Evolutionary conservation across 1,140 invertebrate species (phyloP).

Genomic region (Periplaneta americana): DNA sequence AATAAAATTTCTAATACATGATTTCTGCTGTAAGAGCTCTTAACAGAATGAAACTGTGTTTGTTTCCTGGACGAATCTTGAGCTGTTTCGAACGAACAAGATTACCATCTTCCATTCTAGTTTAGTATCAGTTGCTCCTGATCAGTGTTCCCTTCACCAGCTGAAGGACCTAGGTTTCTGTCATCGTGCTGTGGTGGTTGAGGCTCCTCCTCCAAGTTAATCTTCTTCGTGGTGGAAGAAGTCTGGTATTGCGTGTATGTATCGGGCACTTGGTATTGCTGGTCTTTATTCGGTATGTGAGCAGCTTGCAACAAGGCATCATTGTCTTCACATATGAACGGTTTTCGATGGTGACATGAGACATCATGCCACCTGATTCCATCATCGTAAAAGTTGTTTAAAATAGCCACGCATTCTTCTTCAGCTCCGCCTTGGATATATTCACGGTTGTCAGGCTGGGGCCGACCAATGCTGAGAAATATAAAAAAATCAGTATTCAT

Average conservation of each 20-base stretch:
- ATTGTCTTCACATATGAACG: conserved; percentile 27
- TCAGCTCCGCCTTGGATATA: conserved; percentile 18
- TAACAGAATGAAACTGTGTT: too few relatives aligned
- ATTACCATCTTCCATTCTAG: too few relatives aligned
- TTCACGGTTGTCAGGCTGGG: conserved; percentile 31
- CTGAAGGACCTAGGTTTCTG: neutral
- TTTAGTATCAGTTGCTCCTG: too few relatives aligned
- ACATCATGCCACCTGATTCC: conserved; percentile 31
- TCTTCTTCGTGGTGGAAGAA: neutral
- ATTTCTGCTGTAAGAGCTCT: too few relatives aligned
- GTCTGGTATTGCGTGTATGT: neutral
- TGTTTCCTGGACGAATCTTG: too few relatives aligned
- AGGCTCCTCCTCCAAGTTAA: neutral
- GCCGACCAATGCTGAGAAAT: conserved; percentile 19
- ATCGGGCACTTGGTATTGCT: neutral
- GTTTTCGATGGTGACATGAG: conserved; percentile 27
- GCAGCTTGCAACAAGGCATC: conserved; percentile 7
- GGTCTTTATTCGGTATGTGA: neutral
- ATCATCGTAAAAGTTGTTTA: conserved; percentile 30
- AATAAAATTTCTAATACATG: too few relatives aligned
- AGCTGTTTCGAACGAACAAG: too few relatives aligned
- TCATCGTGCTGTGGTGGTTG: neutral
- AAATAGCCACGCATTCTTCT: conserved; percentile 28
- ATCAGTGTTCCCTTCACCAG: too few relatives aligned
- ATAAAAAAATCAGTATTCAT: too few relatives aligned